phyloP scores from a whole-genome alignment of 2,888 invertebrate genomes.

The Smittia sp. region DNA sequence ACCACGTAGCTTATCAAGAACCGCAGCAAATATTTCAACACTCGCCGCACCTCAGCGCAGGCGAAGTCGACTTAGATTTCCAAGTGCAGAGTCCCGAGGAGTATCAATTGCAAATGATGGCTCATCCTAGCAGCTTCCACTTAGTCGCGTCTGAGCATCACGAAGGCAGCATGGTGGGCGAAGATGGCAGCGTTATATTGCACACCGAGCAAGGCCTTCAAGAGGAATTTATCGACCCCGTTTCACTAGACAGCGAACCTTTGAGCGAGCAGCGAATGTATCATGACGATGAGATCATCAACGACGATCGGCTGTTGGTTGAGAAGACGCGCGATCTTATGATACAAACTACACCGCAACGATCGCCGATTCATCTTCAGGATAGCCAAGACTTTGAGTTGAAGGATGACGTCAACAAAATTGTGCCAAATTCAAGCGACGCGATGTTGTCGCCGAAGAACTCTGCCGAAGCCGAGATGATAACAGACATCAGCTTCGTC shows the following conservation, averaged over 20 bases:
- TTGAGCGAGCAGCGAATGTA: neutral
- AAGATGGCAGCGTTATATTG: neutral
- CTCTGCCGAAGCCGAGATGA: neutral
- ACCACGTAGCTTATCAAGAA: conserved; percentile 55
- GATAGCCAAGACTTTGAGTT: neutral
- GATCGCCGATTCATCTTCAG: neutral
- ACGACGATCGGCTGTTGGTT: neutral
- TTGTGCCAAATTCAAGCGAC: neutral
- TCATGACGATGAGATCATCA: neutral
- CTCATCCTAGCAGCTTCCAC: conserved; percentile 5
- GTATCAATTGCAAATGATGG: conserved; percentile 19
- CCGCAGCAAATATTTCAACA: conserved; percentile 48
- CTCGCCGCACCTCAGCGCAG: neutral
- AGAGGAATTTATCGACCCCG: neutral
- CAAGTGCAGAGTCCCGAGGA: neutral
- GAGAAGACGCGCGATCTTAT: conserved; percentile 16
- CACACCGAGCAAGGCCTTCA: neutral
- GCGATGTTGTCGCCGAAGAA: neutral
- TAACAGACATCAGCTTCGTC: neutral
- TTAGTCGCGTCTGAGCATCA: neutral
- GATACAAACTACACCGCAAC: neutral
- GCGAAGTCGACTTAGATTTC: conserved; percentile 5
- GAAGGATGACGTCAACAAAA: neutral
- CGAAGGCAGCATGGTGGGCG: neutral
- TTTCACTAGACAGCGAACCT: neutral